These are phyloP conservation scores for Augochlorella aurata DNA, from an alignment of 2,888 invertebrate species.

Conservation along the genomic window DNA sequence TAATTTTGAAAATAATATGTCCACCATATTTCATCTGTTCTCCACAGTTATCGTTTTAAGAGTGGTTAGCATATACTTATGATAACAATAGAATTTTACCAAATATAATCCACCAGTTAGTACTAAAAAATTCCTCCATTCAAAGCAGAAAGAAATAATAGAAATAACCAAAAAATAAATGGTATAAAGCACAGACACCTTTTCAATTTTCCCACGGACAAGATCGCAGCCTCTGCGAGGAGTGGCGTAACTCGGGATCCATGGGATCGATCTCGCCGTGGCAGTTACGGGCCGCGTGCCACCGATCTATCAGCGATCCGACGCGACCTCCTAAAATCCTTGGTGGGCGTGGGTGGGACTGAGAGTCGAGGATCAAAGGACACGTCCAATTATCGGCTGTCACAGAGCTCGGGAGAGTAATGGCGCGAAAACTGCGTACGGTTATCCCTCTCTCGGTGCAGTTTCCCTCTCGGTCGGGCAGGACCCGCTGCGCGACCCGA, in stretches of 20 bases:
- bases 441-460: slow-evolving; percentile 23
- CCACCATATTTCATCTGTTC: too few species aligned
- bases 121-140: background rate
- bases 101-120: too few species aligned
- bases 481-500: background rate
- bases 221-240: background rate
- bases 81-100: too few species aligned
- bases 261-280: slow-evolving; percentile 27
- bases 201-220: slow-evolving; percentile 25
- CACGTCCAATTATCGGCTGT: slow-evolving; percentile 73
- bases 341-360: slow-evolving; percentile 20
- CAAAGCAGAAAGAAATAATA: too few species aligned
- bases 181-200: background rate
- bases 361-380: slow-evolving; percentile 63
- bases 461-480: background rate
- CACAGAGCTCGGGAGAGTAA: slow-evolving; percentile 63
- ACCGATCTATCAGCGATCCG: slow-evolving; percentile 58
- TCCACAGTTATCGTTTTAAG: too few species aligned
- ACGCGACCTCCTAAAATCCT: slow-evolving; percentile 42
- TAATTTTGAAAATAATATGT: too few species aligned
- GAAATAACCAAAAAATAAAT: background rate
- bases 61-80: too few species aligned
- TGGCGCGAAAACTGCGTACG: slow-evolving; percentile 60
- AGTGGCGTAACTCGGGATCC: background rate
- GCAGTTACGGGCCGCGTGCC: slow-evolving; percentile 42